Percentiles rank a stretch among this genome's conserved stretches.
Conservation (phyloP, 2,888 invertebrate species). For the Capitulum mitella region DNA sequence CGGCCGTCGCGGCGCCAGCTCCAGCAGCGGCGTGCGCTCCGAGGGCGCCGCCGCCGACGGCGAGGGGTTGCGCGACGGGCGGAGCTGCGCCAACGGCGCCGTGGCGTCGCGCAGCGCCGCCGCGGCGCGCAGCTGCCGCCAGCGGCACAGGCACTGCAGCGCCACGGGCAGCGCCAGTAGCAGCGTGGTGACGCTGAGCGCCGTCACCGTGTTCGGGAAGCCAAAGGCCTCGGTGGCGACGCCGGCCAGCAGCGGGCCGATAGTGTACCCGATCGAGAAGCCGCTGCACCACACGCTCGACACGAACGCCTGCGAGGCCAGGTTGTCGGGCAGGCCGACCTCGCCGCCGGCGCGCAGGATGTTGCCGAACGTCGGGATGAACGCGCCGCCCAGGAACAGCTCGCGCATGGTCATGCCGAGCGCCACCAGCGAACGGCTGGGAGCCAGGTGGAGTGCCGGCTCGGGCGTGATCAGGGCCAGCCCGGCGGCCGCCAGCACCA, state of each 20-base stretch:
- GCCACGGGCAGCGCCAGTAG: background rate
- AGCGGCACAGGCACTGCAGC: background rate
- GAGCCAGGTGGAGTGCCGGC: background rate
- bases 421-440: background rate
- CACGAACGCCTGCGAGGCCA: conserved; percentile 20
- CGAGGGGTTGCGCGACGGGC: background rate
- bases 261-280: background rate
- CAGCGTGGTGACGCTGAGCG: background rate
- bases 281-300: background rate
- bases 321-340: background rate
- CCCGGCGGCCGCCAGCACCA: conserved; percentile 1
- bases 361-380: conserved; percentile 11
- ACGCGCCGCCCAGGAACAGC: conserved; percentile 20
- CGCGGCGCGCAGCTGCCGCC: background rate
- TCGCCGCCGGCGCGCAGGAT: background rate
- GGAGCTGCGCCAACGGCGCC: too few relatives aligned
- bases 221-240: background rate
- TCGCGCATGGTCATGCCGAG: conserved; percentile 16
- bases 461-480: background rate
- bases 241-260: conserved; percentile 2
- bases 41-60: background rate
- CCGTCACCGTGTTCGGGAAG: conserved; percentile 1
- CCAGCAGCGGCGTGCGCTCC: conserved; percentile 12
- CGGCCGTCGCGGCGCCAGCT: background rate
- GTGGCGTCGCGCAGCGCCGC: background rate